Conservation (phyloP, 1,140 invertebrate genomes). For the Popillia japonica region DNA sequence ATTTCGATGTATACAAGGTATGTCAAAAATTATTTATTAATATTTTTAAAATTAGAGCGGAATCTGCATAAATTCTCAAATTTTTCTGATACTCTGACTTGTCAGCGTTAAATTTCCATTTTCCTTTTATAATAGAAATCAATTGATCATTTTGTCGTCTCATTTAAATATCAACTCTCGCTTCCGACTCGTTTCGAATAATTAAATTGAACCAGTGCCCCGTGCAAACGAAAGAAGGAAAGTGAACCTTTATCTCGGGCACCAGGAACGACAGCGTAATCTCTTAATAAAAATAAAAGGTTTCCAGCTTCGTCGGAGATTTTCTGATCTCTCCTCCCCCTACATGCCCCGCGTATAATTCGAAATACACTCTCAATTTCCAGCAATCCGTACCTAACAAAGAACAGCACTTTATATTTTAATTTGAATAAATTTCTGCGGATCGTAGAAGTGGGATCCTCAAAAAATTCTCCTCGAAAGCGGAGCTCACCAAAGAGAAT, state of each 20-base stretch:
- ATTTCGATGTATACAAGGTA: not conserved
- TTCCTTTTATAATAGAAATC: constrained; percentile 10
- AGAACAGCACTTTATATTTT: constrained; percentile 38
- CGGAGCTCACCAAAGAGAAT: not conserved
- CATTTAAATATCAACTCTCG: constrained; percentile 29
- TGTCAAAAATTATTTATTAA: not conserved
- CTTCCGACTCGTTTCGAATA: not conserved
- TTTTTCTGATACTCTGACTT: not conserved
- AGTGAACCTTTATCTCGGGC: constrained; percentile 10
- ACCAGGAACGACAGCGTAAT: constrained; percentile 26
- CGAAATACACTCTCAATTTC: constrained; percentile 36
- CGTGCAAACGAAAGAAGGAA: not conserved
- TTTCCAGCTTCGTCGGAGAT: constrained; percentile 24
- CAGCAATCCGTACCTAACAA: constrained; percentile 32
- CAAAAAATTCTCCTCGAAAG: not conserved
- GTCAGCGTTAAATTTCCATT: not conserved
- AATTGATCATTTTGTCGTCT: constrained; percentile 36
- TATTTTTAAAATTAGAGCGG: not conserved
- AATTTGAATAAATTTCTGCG: constrained; percentile 37
- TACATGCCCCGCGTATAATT: not conserved
- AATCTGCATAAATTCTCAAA: not conserved
- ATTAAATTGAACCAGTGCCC: constrained; percentile 19
- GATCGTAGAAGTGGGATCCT: not conserved
- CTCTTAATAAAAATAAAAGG: constrained; percentile 40
- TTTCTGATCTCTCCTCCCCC: constrained; percentile 18